Evolutionary conservation across 2,113 vertebrate species (phyloP).

Genomic region (Mirounga angustirostris): DNA sequence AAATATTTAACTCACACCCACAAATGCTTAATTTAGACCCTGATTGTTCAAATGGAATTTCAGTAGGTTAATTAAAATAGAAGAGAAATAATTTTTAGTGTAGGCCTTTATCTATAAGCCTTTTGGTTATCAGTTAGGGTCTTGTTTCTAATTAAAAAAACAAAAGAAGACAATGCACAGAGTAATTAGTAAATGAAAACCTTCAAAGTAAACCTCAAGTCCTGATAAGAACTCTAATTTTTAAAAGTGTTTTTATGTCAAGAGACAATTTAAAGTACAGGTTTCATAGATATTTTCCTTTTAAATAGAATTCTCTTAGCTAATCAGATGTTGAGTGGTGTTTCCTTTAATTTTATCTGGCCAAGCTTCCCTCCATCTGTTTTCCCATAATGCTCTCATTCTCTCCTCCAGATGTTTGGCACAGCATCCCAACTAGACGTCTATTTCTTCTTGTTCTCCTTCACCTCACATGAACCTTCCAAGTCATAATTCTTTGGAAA

Average conservation of each 20-base stretch:
- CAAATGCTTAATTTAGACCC: slow-evolving; percentile 49
- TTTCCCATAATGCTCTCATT: slow-evolving; percentile 79
- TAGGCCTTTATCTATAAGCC: slow-evolving; percentile 62
- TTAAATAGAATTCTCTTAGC: slow-evolving; percentile 69
- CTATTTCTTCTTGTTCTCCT: slow-evolving; percentile 83
- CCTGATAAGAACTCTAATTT: slow-evolving; percentile 68
- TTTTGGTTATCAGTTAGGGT: slow-evolving; percentile 58
- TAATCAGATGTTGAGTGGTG: slow-evolving; percentile 65
- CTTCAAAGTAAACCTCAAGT: slow-evolving; percentile 62
- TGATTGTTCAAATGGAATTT: slow-evolving; percentile 68
- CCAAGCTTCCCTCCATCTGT: slow-evolving; percentile 78
- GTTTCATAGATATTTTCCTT: slow-evolving; percentile 72
- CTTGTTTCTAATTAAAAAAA: slow-evolving; percentile 68
- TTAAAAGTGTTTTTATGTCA: slow-evolving; percentile 70
- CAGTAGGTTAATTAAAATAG: slow-evolving; percentile 66
- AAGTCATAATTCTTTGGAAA: slow-evolving; percentile 78
- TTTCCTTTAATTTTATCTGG: slow-evolving; percentile 82
- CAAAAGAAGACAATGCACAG: not conserved
- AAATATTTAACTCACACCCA: slow-evolving; percentile 41
- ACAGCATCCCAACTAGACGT: slow-evolving; percentile 71
- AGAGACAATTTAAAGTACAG: slow-evolving; percentile 71
- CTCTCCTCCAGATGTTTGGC: slow-evolving; percentile 84
- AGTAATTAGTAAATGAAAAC: slow-evolving; percentile 78
- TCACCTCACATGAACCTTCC: slow-evolving; percentile 83
- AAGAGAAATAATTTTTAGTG: slow-evolving; percentile 66